Evolutionary conservation across 2,113 vertebrate species (phyloP).

Genomic region (Regulus satrapa): DNA sequence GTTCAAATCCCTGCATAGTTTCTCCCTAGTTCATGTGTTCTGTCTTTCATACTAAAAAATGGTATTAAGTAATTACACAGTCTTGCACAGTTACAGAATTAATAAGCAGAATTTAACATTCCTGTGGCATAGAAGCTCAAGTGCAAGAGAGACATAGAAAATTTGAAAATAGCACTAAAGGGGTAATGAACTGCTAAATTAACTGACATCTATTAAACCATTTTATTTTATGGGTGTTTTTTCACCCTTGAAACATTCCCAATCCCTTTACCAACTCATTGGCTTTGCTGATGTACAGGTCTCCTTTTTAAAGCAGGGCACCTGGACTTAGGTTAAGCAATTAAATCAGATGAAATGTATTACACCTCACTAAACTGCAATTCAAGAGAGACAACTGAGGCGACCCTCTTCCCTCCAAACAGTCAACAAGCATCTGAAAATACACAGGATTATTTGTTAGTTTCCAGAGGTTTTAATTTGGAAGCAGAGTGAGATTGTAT

Average conservation of each 20-base stretch:
- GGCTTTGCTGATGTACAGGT: not conserved
- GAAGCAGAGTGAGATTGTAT: not conserved
- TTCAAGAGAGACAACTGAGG: not conserved
- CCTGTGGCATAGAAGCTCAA: not conserved
- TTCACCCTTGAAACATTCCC: not conserved
- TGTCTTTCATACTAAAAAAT: not conserved
- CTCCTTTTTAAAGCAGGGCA: not conserved
- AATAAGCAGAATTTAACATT: not conserved
- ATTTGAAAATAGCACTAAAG: not conserved
- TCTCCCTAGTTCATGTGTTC: not conserved
- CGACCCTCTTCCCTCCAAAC: not conserved
- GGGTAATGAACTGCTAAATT: not conserved
- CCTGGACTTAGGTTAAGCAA: not conserved
- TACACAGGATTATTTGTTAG: not conserved
- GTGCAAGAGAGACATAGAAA: not conserved
- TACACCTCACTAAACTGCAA: not conserved
- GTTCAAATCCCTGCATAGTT: not conserved
- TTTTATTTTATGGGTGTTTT: not conserved
- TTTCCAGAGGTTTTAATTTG: not conserved
- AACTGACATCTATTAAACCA: not conserved
- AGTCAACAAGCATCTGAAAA: not conserved
- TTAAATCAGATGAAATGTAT: not conserved
- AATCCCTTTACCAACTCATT: not conserved
- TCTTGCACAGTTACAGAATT: not conserved
- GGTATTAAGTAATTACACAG: not conserved